Conservation (phyloP, 2,888 invertebrate species). For the Epiperipatus broadwayi region DNA sequence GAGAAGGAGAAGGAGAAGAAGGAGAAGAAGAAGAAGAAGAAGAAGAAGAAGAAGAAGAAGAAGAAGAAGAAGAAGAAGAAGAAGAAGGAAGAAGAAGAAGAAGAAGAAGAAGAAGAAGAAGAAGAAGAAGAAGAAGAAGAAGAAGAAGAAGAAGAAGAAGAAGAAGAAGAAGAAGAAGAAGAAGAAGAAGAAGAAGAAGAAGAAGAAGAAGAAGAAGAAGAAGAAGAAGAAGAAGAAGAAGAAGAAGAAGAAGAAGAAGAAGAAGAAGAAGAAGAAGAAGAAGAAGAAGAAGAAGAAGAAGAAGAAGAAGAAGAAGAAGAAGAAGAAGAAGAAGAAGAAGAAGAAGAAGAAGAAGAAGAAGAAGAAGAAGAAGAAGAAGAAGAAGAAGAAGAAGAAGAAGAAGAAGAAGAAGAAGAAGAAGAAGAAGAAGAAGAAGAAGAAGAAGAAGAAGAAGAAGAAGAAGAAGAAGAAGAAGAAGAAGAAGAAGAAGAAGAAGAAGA, state of each 20-base stretch:
- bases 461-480: constrained; percentile 4
- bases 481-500: constrained; percentile 1
- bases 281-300: constrained; percentile 5
- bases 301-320: constrained; percentile 4
- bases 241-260: constrained; percentile 1
- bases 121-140: neutral
- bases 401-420: constrained; percentile 4
- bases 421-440: constrained; percentile 1
- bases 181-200: constrained; percentile 1
- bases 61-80: constrained; percentile 5
- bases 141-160: neutral
- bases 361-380: constrained; percentile 1
- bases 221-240: constrained; percentile 5
- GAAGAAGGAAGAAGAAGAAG: neutral
- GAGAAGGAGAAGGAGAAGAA: constrained; percentile 1
- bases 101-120: neutral
- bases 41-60: constrained; percentile 1
- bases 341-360: constrained; percentile 4
- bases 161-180: constrained; percentile 4
- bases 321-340: constrained; percentile 4
- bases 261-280: constrained; percentile 1
- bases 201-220: constrained; percentile 1
- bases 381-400: constrained; percentile 1
- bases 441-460: constrained; percentile 1
- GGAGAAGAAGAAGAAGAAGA: constrained; percentile 1